A percentile compares a stretch with the other conserved stretches of the same genome.
Evolutionary conservation across 2,113 vertebrate species (phyloP).

Genomic region (Fregetta grallaria): DNA sequence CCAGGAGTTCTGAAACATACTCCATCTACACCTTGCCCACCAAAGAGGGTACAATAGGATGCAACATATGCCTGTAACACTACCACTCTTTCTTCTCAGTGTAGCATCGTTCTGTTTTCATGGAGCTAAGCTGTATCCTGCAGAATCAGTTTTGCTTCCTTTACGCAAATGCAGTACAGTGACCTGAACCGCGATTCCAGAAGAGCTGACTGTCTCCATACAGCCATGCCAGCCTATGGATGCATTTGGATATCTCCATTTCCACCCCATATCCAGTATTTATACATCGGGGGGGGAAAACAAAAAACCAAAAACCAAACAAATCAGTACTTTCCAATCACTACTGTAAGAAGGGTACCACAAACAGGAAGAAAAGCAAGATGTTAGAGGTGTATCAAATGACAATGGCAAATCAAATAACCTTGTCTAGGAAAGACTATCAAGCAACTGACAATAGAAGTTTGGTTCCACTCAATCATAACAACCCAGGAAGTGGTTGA

Average conservation of each 20-base stretch:
- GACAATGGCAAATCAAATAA: neutral
- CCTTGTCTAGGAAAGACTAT: neutral
- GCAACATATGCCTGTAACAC: neutral
- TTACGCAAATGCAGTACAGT: neutral
- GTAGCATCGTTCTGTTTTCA: neutral
- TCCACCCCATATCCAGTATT: neutral
- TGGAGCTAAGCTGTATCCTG: neutral
- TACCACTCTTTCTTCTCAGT: neutral
- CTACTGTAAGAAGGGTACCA: neutral
- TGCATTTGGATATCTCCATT: neutral
- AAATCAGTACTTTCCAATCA: neutral
- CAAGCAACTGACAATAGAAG: neutral
- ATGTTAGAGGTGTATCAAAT: neutral
- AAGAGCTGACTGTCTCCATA: neutral
- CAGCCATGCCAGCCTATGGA: neutral
- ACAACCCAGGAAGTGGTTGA: neutral
- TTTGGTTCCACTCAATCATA: neutral
- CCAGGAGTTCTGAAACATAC: neutral
- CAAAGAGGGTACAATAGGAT: neutral
- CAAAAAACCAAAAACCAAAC: too few species aligned
- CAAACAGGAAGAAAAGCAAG: neutral
- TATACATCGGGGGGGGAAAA: neutral
- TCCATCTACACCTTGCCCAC: neutral
- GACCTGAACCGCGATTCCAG: neutral
- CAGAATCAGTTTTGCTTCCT: neutral